These are phyloP conservation scores for Notechis scutatus DNA, from an alignment of 2,113 vertebrate species.

Conservation along the genomic window DNA sequence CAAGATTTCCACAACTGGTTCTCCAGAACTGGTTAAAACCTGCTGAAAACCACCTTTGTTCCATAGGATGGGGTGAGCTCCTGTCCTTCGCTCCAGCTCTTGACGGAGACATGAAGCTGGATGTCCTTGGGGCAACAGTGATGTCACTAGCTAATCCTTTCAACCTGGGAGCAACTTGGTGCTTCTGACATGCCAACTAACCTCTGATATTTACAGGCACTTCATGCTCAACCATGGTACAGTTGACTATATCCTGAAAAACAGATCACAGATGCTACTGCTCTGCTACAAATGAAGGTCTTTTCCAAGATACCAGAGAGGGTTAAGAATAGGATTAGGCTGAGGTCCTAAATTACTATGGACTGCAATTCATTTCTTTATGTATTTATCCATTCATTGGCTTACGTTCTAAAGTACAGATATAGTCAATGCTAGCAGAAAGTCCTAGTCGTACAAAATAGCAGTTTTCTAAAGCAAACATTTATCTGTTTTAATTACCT, in stretches of 20 bases:
- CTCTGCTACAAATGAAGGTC: background rate
- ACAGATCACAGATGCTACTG: background rate
- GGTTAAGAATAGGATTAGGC: background rate
- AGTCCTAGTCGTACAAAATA: background rate
- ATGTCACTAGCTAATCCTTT: background rate
- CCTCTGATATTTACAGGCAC: background rate
- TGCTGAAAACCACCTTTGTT: background rate
- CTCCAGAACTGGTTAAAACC: no score
- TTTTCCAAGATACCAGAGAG: background rate
- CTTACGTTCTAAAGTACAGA: background rate
- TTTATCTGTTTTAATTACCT: background rate
- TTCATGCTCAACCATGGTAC: background rate
- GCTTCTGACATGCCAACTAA: background rate
- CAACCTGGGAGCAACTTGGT: background rate
- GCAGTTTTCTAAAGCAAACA: background rate
- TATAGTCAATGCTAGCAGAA: background rate
- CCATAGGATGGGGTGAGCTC: background rate
- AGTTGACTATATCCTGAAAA: background rate
- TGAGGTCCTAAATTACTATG: background rate
- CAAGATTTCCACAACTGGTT: no score
- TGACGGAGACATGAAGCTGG: background rate
- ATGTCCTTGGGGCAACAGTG: background rate
- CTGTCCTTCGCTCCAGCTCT: no score
- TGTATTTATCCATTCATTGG: no score
- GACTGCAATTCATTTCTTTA: background rate